Base-by-base conservation (phyloP, 2,797 vertebrate genomes). In the Antrozous pallidus region DNA sequence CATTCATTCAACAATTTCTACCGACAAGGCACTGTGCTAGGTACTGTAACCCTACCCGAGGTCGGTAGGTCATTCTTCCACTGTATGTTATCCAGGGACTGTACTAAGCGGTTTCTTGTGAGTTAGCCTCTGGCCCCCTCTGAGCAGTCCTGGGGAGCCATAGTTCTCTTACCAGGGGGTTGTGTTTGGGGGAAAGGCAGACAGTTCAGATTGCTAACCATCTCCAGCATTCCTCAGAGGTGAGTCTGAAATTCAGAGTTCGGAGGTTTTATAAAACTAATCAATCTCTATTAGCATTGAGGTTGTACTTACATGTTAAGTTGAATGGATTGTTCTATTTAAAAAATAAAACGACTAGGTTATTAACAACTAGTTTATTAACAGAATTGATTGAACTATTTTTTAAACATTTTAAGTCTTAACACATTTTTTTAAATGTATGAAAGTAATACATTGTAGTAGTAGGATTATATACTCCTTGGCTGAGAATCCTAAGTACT, bases 291-390 rank as follows among this genome's bases (percentile, higher is more conserved):
- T 82, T 95, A 96, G 88, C 88, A 77, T 88, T 93, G 93, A 94
- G 78, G 73, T 94, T 95, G 38, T 86, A 93, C 61, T 80, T 96
- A 88, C 54, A 95, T 69, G 54, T 95, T 93, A 93, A 86, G 74
- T 95, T 94, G 65, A 96, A 86, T 93, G 80, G 63, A 92, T 65
- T 85, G 26, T 96, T 95, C 89, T 96, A 80, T 96, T 96, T 96
- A 87, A 93, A 95, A 94, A 92, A 67, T 79, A 87, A 95, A 95
- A 71, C 11, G 73, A 38, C 77, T 96, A 95, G 92, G 56, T 86
- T 93, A 77, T 95, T 96, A 96, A 96, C 93, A 92, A 63, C 88
- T 96, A 97, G 95, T 95, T 96, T 96, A 95, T 95, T 96, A 97
- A 96, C 80, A 95, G 87, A 93, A 88, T 96, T 96, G 83, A 94